A percentile compares a stretch with the other conserved stretches of the same genome.
These are phyloP conservation scores for Urocolius indicus DNA, from an alignment of 2,113 vertebrate species.

Conservation along the genomic window DNA sequence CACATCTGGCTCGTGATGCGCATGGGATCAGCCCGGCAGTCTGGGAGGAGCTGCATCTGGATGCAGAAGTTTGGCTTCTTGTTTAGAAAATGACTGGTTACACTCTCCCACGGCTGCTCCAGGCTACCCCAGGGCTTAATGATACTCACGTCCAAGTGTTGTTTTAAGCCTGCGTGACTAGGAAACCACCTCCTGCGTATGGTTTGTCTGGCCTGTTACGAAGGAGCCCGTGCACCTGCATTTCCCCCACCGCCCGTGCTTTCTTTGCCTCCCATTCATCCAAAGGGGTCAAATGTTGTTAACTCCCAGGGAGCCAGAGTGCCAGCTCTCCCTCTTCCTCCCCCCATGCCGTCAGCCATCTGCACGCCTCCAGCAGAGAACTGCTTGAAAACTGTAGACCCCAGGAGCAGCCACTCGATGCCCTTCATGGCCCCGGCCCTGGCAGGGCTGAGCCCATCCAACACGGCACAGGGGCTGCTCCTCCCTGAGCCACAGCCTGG, in stretches of 20 bases:
- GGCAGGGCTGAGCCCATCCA: neutral
- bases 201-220: neutral
- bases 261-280: neutral
- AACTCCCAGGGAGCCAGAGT: neutral
- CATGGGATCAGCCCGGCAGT: neutral
- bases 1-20: slow-evolving; percentile 21
- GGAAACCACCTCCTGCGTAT: neutral
- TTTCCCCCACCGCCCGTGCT: neutral
- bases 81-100: slow-evolving; percentile 33
- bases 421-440: fast-evolving
- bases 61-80: slow-evolving; percentile 45
- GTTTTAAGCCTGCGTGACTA: neutral
- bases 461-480: fast-evolving
- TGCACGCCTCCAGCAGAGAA: neutral
- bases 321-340: neutral
- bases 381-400: too few species aligned
- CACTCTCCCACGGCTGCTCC: slow-evolving; percentile 46
- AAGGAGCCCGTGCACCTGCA: neutral
- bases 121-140: slow-evolving; percentile 30
- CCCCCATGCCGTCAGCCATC: fast-evolving
- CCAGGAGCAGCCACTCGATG: neutral
- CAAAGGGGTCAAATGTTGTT: neutral
- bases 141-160: neutral
- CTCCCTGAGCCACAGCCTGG: neutral
- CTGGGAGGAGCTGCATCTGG: slow-evolving; percentile 43